These are phyloP conservation scores for Thereuonema tuberculata DNA, from an alignment of 1,140 invertebrate species.

Conservation along the genomic window DNA sequence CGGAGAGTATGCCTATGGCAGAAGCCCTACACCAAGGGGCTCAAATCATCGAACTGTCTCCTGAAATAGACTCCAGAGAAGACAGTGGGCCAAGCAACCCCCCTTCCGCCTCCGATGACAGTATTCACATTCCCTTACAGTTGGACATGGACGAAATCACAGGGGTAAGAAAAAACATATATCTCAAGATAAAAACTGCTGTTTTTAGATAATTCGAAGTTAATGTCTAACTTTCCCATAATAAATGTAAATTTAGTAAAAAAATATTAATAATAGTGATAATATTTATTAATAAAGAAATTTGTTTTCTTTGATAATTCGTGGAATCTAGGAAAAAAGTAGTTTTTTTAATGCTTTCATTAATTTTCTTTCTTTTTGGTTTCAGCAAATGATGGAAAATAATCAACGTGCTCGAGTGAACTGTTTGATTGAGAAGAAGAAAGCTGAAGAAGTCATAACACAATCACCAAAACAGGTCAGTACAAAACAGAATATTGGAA, in stretches of 20 bases:
- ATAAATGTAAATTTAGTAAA: too few relatives aligned
- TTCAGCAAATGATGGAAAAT: slow-evolving; percentile 46
- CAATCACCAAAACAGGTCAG: slow-evolving; percentile 47
- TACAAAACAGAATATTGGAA: too few relatives aligned
- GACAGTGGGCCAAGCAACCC: slow-evolving; percentile 7
- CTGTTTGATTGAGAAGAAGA: slow-evolving; percentile 69
- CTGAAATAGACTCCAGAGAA: slow-evolving; percentile 5
- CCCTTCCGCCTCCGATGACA: too few relatives aligned
- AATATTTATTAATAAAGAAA: too few relatives aligned
- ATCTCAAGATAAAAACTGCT: too few relatives aligned
- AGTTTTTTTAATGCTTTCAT: too few relatives aligned
- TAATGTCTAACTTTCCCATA: too few relatives aligned
- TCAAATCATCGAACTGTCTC: background rate
- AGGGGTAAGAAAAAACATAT: slow-evolving; percentile 35
- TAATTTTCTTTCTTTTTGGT: slow-evolving; percentile 7
- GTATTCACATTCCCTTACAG: slow-evolving; percentile 56
- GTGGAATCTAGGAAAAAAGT: too few relatives aligned
- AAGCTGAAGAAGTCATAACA: slow-evolving; percentile 63
- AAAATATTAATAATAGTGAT: too few relatives aligned
- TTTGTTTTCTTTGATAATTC: too few relatives aligned
- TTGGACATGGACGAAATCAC: slow-evolving; percentile 64
- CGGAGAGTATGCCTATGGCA: slow-evolving; percentile 39
- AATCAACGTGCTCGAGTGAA: slow-evolving; percentile 67
- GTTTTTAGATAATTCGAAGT: too few relatives aligned
- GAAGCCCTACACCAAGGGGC: slow-evolving; percentile 9